A percentile compares a stretch with the other conserved stretches of the same genome.
Conservation (phyloP, 2,113 vertebrate genomes). For the Chelonoidis abingdonii region DNA sequence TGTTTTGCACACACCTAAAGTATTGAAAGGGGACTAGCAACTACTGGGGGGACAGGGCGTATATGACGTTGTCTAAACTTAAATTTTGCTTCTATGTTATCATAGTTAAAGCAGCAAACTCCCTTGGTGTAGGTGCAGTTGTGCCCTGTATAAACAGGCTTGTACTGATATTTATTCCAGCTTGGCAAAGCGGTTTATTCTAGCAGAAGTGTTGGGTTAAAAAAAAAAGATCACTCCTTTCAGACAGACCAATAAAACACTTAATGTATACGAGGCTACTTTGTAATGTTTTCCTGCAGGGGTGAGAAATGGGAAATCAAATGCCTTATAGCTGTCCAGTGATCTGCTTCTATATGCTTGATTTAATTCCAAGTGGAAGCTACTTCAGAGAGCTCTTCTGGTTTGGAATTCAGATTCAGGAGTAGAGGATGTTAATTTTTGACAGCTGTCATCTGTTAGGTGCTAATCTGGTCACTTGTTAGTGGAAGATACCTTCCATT, state of each 20-base stretch:
- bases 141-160: not conserved
- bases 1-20: not conserved
- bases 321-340: not conserved
- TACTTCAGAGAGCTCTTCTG: not conserved
- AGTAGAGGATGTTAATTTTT: not conserved
- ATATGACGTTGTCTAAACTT: not conserved
- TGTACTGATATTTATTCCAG: rapidly evolving
- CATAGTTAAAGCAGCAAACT: not conserved
- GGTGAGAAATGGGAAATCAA: not conserved
- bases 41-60: not conserved
- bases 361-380: not conserved
- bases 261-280: too few species aligned
- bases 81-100: slow-evolving; percentile 15
- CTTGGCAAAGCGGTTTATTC: not conserved
- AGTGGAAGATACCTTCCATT: not conserved
- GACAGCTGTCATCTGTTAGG: not conserved
- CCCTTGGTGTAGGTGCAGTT: not conserved
- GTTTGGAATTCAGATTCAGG: not conserved
- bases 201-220: too few species aligned
- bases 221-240: not conserved
- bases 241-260: not conserved
- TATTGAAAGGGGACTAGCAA: not conserved
- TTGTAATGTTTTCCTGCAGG: not conserved
- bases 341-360: not conserved
- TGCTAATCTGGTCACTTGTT: not conserved